phyloP scores from a whole-genome alignment of 2,113 vertebrate genomes.

The Psilopsiagon aurifrons region DNA sequence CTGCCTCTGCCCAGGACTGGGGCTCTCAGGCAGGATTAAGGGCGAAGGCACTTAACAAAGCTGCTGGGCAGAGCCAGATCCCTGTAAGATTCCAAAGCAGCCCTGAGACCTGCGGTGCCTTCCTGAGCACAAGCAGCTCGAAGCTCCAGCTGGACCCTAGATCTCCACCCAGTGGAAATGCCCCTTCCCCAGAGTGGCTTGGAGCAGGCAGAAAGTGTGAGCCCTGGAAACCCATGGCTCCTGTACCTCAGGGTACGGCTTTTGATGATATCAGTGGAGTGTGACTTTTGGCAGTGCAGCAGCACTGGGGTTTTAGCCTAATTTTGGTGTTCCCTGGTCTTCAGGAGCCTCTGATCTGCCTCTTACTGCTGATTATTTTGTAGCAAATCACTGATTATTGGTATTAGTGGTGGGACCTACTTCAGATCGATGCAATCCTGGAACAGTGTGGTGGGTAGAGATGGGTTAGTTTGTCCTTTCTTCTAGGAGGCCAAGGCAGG shows the following conservation, averaged over 20 bases:
- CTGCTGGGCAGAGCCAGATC: neutral
- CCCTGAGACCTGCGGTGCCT: neutral
- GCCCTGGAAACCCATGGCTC: neutral
- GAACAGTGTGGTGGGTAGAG: neutral
- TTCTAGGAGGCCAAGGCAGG: neutral
- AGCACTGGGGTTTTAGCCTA: neutral
- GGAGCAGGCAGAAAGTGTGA: neutral
- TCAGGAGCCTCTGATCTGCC: neutral
- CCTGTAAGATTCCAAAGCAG: neutral
- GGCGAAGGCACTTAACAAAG: neutral
- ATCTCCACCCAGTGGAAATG: neutral
- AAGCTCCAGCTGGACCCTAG: neutral
- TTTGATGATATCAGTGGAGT: neutral
- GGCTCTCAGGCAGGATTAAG: neutral
- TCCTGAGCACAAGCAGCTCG: neutral
- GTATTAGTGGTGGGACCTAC: neutral
- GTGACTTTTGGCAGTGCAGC: rapidly evolving
- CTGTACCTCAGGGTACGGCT: neutral
- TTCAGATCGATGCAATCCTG: neutral
- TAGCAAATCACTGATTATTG: neutral
- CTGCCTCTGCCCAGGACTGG: neutral
- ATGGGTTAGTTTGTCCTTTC: neutral
- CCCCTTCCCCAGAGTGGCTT: neutral
- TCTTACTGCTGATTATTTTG: neutral
- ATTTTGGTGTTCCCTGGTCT: neutral